Evolutionary conservation across 2,797 vertebrate genomes (phyloP).

Genomic region (Gymnothorax reevesii): DNA sequence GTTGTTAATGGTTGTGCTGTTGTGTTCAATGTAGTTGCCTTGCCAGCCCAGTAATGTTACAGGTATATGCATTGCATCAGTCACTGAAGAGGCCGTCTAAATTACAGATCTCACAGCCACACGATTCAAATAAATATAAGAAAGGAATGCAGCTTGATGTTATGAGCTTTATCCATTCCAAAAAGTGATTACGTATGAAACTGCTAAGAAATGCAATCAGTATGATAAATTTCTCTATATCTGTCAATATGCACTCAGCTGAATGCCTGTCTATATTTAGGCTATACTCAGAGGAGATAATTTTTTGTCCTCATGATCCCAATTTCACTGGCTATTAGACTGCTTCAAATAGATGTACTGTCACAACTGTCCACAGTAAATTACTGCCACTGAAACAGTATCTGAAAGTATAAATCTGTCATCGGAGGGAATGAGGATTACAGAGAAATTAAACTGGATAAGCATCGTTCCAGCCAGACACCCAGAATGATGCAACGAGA

Average conservation of each 20-base stretch:
- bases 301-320: background rate
- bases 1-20: background rate
- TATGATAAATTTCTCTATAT: background rate
- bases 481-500: background rate
- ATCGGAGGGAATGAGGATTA: constrained; percentile 1
- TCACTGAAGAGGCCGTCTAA: background rate
- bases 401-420: background rate
- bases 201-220: background rate
- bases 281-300: background rate
- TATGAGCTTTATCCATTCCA: too few species aligned
- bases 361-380: background rate
- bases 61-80: background rate
- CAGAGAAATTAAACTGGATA: background rate
- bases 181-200: too few species aligned
- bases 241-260: background rate
- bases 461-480: background rate
- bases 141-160: too few species aligned
- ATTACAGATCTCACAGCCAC: background rate
- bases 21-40: too few species aligned
- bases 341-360: background rate
- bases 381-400: background rate
- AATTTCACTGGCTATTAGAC: background rate
- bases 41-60: background rate
- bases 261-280: background rate
- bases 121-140: too few species aligned